Base-by-base conservation (phyloP, 2,888 invertebrate species). In the Protophormia terraenovae region DNA sequence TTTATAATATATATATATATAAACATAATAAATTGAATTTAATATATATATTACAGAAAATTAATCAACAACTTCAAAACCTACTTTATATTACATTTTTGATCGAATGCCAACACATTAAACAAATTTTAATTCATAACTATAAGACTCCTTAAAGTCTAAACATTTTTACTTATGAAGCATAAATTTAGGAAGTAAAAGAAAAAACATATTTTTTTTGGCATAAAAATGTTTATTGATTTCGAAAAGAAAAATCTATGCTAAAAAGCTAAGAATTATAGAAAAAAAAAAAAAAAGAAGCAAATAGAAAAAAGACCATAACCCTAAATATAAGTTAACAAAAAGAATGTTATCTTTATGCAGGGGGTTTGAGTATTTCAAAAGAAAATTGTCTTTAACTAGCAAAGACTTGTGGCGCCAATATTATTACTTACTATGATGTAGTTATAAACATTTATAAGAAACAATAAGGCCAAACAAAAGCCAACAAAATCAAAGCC, bases 201-300 rank as follows among this genome's bases (percentile, higher is more conserved):
- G 14, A 53, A 41, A 27, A 29, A n/a, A 71, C 47, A 22, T 66
- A 76, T 69, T 60, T 64, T 66, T 69, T 64, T 83, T 83, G 77
- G 83, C 83, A 73, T 72, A 73, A 62, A 73, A 73, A 5, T 67
- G 29, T 67, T 67, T 83, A 78, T 83, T 73, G 83, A 83, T 83
- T 83, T 67, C 5, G 7, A 62, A 38, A 45, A 32, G 14, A 50
- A 29, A 60, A 58, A 38, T 16, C 14, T 14, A 12, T 14, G 16
- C 14, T 71, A 53, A 14, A 24, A 67, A 77, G 7, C 16, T 60
- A 53, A 22, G 12, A 10, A 47, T 14, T 32, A 12, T 14, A 60
- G 12, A 27, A 45, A 24, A 14, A 24, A 62, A 53, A 75, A 8
- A 45, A 45, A 69, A 41, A 45, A 7, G 29, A 16, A 47, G 35